Percentiles rank a stretch among this genome's conserved stretches.
Conservation (phyloP, 23 tunicate genomes). For the Styela plicata region DNA sequence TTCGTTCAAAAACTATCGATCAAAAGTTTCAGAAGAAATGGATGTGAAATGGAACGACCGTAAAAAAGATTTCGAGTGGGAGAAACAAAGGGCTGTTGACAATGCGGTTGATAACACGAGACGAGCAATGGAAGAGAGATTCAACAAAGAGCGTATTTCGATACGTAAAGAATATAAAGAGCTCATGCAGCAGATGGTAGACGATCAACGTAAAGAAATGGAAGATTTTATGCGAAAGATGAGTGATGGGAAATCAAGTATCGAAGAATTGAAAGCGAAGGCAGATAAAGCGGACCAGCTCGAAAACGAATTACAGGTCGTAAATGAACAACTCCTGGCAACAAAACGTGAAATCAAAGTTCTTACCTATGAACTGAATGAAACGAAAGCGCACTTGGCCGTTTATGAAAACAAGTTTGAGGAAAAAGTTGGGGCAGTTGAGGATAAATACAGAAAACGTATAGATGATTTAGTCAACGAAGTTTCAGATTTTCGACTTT, state of each 20-base stretch:
- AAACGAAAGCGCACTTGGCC: constrained; percentile 31
- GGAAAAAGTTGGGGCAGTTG: constrained; percentile 60
- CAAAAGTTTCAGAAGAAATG: constrained; percentile 75
- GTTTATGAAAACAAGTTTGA: constrained; percentile 60
- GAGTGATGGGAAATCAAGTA: constrained; percentile 31
- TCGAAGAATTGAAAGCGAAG: constrained; percentile 58
- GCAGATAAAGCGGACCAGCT: constrained; percentile 48
- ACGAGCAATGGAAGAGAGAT: constrained; percentile 53
- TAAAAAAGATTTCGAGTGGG: constrained; percentile 70
- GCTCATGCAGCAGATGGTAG: constrained; percentile 53
- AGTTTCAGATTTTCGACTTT: constrained; percentile 33
- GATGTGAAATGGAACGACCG: constrained; percentile 32
- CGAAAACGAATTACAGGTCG: constrained; percentile 38
- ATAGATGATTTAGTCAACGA: constrained; percentile 55
- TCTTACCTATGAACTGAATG: background rate
- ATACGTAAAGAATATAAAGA: constrained; percentile 54
- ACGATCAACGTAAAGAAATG: constrained; percentile 60
- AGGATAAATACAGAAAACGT: constrained; percentile 48
- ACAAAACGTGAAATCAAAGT: constrained; percentile 29
- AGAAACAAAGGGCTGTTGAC: constrained; percentile 48
- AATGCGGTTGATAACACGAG: constrained; percentile 63
- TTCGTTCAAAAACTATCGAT: constrained; percentile 69
- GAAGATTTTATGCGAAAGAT: constrained; percentile 42
- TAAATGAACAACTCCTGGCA: constrained; percentile 2
- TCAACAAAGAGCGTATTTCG: constrained; percentile 47